These are phyloP conservation scores for Colinus virginianus DNA, from an alignment of 2,113 vertebrate species.

Conservation along the genomic window DNA sequence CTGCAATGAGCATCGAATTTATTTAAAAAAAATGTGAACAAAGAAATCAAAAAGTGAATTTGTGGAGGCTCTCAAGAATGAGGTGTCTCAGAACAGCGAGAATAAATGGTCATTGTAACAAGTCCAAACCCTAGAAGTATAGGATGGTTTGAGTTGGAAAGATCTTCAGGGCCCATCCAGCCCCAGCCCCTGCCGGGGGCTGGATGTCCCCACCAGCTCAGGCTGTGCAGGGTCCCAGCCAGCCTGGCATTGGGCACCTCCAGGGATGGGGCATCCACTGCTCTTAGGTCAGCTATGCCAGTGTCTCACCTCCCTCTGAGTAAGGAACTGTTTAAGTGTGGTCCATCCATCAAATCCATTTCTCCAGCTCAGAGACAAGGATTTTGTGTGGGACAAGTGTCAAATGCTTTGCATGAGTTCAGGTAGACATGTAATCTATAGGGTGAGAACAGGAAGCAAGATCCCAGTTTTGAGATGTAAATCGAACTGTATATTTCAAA, in stretches of 20 bases:
- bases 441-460: background rate
- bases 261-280: background rate
- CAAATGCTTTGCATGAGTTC: background rate
- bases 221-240: background rate
- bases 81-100: too few species aligned
- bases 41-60: background rate
- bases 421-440: background rate
- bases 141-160: background rate
- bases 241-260: background rate
- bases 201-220: background rate
- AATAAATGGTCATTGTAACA: background rate
- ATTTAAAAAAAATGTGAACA: background rate
- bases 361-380: background rate
- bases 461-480: background rate
- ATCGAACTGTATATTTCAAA: background rate
- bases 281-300: background rate
- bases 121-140: background rate
- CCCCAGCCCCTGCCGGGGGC: background rate
- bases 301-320: background rate
- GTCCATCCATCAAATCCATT: background rate
- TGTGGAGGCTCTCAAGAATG: background rate
- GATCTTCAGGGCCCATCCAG: background rate
- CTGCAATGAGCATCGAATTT: background rate
- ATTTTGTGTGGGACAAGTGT: background rate
- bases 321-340: background rate